Percentiles rank a stretch among this genome's conserved stretches.
These are phyloP conservation scores for Littorina saxatilis DNA, from an alignment of 1,140 invertebrate genomes.

Conservation along the genomic window DNA sequence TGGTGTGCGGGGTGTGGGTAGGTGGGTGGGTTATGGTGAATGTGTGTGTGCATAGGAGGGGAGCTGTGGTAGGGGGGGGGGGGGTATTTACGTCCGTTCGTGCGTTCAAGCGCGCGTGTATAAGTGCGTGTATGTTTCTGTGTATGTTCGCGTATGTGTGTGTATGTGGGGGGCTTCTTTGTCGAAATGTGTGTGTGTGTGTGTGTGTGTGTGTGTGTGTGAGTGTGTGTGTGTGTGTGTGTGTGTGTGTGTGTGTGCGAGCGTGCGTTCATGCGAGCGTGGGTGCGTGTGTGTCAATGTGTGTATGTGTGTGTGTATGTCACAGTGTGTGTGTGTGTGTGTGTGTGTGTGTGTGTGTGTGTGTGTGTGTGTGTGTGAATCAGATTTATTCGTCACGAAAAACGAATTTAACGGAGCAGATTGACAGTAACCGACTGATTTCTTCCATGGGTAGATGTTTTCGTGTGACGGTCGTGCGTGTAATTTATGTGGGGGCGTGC, in stretches of 20 bases:
- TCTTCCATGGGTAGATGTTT: too few relatives aligned
- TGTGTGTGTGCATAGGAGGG: slow-evolving; percentile 7
- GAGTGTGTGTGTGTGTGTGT: slow-evolving; percentile 5
- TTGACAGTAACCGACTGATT: too few relatives aligned
- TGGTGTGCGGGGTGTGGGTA: background rate
- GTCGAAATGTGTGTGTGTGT: background rate
- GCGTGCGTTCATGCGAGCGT: background rate
- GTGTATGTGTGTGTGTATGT: slow-evolving; percentile 28
- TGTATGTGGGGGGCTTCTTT: background rate
- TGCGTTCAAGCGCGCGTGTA: background rate
- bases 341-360: slow-evolving; percentile 6
- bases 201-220: slow-evolving; percentile 18
- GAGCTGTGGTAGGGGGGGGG: too few relatives aligned
- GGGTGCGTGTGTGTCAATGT: slow-evolving; percentile 8
- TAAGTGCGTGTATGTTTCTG: background rate
- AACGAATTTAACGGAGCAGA: too few relatives aligned
- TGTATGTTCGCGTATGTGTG: background rate
- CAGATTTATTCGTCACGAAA: too few relatives aligned
- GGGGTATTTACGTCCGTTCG: background rate
- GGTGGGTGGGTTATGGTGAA: background rate
- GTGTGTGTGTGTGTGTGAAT: too few relatives aligned
- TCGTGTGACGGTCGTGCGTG: too few relatives aligned
- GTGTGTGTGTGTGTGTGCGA: slow-evolving; percentile 1
- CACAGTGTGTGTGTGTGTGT: slow-evolving; percentile 12
- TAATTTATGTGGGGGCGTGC: too few relatives aligned